Evolutionary conservation across 2,797 vertebrate species (phyloP).

Genomic region (Knipowitschia caucasica): DNA sequence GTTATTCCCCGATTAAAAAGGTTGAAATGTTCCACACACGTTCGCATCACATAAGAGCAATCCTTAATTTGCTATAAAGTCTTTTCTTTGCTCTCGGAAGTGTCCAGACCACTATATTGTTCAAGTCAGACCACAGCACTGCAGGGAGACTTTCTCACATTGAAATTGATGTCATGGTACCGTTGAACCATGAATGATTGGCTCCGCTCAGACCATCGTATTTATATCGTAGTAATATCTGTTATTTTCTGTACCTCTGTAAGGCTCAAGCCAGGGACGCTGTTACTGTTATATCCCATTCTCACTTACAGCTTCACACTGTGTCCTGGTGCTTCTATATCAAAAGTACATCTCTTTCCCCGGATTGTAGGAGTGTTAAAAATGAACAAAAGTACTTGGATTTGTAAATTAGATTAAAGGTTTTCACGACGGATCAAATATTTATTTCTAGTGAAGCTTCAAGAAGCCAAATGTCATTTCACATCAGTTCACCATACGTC

Average conservation of each 20-base stretch:
- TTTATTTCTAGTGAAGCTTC: no score
- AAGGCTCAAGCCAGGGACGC: neutral
- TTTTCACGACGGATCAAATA: no score
- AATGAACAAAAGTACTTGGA: no score
- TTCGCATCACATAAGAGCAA: no score
- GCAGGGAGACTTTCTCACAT: slow-evolving; percentile 44
- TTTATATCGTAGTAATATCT: neutral
- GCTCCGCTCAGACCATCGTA: neutral
- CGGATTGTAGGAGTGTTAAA: neutral
- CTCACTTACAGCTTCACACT: neutral
- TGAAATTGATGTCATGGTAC: slow-evolving; percentile 48
- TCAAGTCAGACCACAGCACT: neutral
- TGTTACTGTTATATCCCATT: neutral
- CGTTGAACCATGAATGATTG: slow-evolving; percentile 7
- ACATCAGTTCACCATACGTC: no score
- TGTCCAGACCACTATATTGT: neutral
- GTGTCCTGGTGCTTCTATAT: neutral
- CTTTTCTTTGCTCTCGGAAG: neutral
- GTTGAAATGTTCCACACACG: no score
- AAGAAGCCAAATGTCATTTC: no score
- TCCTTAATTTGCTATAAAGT: neutral
- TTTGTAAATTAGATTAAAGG: no score
- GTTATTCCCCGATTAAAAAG: no score
- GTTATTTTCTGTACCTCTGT: neutral
- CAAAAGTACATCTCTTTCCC: neutral